Base-by-base conservation (phyloP, 2,113 vertebrate genomes). In the Trichomycterus rosablanca region DNA sequence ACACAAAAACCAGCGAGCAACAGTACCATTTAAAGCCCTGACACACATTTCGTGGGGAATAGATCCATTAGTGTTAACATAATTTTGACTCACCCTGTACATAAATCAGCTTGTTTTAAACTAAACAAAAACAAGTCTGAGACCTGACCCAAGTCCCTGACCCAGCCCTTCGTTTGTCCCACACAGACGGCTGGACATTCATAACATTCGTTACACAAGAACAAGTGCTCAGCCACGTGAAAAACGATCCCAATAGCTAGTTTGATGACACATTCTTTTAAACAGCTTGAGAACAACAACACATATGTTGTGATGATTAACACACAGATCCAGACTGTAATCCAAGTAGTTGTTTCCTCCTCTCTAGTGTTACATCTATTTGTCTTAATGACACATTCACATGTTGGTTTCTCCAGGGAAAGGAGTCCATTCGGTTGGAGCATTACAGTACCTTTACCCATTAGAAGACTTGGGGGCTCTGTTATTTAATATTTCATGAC, bases 401-500 rank as follows among this genome's bases (percentile, higher is more conserved):
- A 26, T 20, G 32, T 19, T 40, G 9, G 4, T 50, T 40, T 54
- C 59, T 67, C 54, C 24, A 19, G 26, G 60, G 66, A 64, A 54
- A 46, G 43, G n/a, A 40, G 24, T 52, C 45, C 6, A 32, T 51
- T 59, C 46, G 43, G 40, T 30, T 48, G 9, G 18, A 30, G 37
- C 68, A 45, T 45, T 42, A 66, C 42, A 32, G 40, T 34, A 34
- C 32, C 63, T 58, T 37, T 58, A 55, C 55, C 52, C 66, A 46
- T 69, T 59, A 63, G 60, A 42, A 53, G 43, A 66, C 23, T 48
- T 32, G 56, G 52, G 55, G 66, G 44, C 57, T 60, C 53, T 66
- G 51, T 61, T 62, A 65, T 66, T 73, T 58, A 69, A 69, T 68
- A 73, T 73, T 69, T 73, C 23, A 73, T 68, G 52, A 46, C 61